These are phyloP conservation scores for Limosa lapponica DNA, from an alignment of 2,797 vertebrate genomes.

Conservation along the genomic window DNA sequence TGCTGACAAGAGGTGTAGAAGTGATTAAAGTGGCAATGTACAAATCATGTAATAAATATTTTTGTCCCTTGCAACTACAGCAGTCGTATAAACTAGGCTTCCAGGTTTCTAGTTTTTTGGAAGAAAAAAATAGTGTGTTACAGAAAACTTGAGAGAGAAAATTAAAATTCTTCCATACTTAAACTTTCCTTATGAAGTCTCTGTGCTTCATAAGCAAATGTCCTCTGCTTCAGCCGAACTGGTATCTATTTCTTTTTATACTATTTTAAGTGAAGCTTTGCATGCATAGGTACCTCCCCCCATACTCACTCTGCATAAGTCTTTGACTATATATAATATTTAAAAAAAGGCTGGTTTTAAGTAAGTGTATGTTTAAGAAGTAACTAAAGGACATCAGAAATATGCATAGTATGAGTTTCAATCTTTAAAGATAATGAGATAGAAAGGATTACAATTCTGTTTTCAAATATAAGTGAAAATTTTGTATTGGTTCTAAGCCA, in stretches of 20 bases:
- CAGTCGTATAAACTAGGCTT: background rate
- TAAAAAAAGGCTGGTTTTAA: background rate
- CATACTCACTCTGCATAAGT: background rate
- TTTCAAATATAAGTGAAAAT: background rate
- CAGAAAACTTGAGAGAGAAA: background rate
- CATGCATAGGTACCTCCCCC: background rate
- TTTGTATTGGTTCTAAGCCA: background rate
- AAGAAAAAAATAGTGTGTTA: background rate
- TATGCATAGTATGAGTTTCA: background rate
- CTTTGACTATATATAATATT: background rate
- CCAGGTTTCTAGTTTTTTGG: background rate
- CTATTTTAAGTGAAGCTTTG: background rate
- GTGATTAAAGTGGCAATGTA: slow-evolving; percentile 1
- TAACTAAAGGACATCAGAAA: background rate
- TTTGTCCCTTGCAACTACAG: background rate
- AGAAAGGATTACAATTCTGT: background rate
- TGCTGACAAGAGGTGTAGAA: background rate
- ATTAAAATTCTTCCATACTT: background rate
- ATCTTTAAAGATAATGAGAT: background rate
- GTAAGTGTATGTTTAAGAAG: background rate
- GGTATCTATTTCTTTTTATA: background rate
- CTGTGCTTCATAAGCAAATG: no score
- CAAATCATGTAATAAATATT: background rate
- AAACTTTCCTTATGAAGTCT: background rate
- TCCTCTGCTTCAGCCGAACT: background rate